A percentile compares a stretch with the other conserved stretches of the same genome.
Evolutionary conservation across 2,113 vertebrate species (phyloP).

Genomic region (Crotalus helleri): DNA sequence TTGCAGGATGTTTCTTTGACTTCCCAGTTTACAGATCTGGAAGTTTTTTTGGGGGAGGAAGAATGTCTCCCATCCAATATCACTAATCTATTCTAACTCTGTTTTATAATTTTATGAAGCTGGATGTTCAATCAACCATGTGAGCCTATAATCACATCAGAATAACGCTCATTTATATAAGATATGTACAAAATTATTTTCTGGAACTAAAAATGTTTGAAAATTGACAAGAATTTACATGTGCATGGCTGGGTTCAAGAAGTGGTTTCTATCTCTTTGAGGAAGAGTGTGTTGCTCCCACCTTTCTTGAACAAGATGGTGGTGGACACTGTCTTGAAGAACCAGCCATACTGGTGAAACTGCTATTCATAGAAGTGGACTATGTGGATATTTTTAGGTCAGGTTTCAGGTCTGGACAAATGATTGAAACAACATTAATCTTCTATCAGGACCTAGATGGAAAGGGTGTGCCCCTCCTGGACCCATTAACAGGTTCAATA

Average conservation of each 20-base stretch:
- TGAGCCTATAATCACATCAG: not conserved
- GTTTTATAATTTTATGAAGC: not conserved
- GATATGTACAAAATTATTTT: not conserved
- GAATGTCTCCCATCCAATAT: not conserved
- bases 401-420: not conserved
- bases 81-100: not conserved
- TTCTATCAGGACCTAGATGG: not conserved
- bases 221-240: not conserved
- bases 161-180: not conserved
- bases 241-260: not conserved
- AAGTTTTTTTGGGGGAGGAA: not conserved
- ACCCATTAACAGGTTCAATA: not conserved
- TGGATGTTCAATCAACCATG: not conserved
- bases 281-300: not conserved
- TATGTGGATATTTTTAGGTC: not conserved
- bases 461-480: not conserved
- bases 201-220: not conserved
- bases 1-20: not conserved
- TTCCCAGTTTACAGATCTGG: not conserved
- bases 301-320: not conserved
- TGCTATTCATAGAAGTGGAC: not conserved
- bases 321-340: not conserved
- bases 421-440: not conserved
- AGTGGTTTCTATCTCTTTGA: not conserved
- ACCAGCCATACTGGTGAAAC: not conserved